Evolutionary conservation across 2,797 vertebrate species (phyloP).

Genomic region (Coilia nasus): DNA sequence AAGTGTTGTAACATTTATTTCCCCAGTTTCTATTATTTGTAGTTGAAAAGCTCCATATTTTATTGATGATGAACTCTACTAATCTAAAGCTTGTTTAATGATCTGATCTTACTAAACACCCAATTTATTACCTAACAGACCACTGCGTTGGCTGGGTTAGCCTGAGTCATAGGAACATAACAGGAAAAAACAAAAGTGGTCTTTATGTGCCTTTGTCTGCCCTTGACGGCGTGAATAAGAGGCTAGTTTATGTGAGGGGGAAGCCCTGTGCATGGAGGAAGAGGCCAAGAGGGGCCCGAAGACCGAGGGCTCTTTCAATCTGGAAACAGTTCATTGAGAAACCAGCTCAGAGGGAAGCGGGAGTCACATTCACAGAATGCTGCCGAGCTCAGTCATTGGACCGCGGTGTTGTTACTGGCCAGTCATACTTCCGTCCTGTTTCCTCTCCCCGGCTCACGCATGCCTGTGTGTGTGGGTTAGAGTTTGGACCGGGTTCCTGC

Average conservation of each 20-base stretch:
- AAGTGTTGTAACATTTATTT: background rate
- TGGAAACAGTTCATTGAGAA: conserved; percentile 46
- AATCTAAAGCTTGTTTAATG: background rate
- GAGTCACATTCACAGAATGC: conserved; percentile 29
- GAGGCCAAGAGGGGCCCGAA: conserved; percentile 23
- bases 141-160: background rate
- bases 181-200: background rate
- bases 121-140: background rate
- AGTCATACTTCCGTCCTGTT: conserved; percentile 33
- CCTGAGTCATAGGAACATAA: background rate
- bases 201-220: background rate
- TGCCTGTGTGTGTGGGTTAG: background rate
- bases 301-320: background rate
- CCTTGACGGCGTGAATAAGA: background rate
- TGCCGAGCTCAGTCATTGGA: conserved; percentile 26
- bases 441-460: conserved; percentile 12
- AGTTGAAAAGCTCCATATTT: background rate
- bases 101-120: background rate
- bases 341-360: conserved; percentile 25
- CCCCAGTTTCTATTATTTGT: background rate
- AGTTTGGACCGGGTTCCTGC: background rate
- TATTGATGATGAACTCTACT: background rate
- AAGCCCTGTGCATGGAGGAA: background rate
- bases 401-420: conserved; percentile 39
- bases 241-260: background rate